A percentile compares a stretch with the other conserved stretches of the same genome.
Conservation (phyloP, 2,797 vertebrate genomes). For the Psittacula derbiana region DNA sequence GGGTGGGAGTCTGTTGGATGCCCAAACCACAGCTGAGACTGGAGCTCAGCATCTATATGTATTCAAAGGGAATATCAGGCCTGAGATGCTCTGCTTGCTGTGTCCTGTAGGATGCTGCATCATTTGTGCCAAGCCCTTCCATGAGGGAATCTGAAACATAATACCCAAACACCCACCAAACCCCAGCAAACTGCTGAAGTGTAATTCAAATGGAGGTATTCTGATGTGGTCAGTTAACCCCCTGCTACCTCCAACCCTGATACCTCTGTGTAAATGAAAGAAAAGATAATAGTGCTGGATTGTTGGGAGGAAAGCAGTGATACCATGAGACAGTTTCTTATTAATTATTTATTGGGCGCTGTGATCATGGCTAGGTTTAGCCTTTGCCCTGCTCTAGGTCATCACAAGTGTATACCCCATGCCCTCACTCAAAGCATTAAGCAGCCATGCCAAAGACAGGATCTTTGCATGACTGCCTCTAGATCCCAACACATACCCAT, state of each 20-base stretch:
- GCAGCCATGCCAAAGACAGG: constrained; percentile 30
- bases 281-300: background rate
- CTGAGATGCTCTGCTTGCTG: background rate
- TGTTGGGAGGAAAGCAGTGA: background rate
- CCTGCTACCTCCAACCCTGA: background rate
- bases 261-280: constrained; percentile 12
- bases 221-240: constrained; percentile 2
- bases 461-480: constrained; percentile 73
- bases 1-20: background rate
- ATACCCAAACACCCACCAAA: background rate
- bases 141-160: background rate
- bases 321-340: background rate
- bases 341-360: background rate
- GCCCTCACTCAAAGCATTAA: constrained; percentile 52
- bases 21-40: background rate
- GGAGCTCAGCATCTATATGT: background rate
- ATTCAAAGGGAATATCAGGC: background rate
- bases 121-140: background rate
- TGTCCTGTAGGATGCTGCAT: background rate
- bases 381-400: constrained; percentile 33
- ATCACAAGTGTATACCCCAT: background rate
- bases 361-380: constrained; percentile 41
- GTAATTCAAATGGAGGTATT: background rate
- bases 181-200: background rate
- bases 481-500: constrained; percentile 66